Percentiles rank a stretch among this genome's conserved stretches.
Conservation (phyloP, 2,797 vertebrate species). For the Pangasius krempfi region DNA sequence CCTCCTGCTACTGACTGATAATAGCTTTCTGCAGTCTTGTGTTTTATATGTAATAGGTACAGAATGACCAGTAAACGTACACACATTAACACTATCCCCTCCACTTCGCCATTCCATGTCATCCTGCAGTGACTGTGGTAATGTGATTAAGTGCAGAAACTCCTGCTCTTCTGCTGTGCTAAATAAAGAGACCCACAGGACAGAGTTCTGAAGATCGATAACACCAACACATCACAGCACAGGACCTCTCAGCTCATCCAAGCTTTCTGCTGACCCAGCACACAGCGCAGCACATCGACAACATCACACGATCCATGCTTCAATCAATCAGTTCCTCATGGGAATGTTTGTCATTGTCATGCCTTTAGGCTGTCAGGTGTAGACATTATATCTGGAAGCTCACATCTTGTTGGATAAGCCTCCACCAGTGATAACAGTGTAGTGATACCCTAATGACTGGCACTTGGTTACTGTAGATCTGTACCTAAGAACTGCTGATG, state of each 20-base stretch:
- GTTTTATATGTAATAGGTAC: background rate
- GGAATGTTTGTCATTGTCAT: background rate
- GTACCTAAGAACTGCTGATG: background rate
- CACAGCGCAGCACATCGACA: conserved; percentile 21
- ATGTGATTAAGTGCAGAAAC: conserved; percentile 26
- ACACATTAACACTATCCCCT: background rate
- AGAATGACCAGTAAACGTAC: background rate
- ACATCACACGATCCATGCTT: conserved; percentile 19
- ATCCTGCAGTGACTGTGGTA: conserved; percentile 1
- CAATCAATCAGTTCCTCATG: background rate
- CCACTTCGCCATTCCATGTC: conserved; percentile 2
- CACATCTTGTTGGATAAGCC: background rate
- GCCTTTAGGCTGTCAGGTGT: background rate
- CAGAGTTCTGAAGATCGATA: conserved; percentile 43
- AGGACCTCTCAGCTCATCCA: conserved; percentile 7
- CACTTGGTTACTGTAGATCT: background rate
- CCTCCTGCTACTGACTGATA: background rate
- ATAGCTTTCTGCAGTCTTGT: background rate
- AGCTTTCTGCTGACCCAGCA: conserved; percentile 31
- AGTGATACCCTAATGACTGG: background rate
- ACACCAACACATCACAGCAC: conserved; percentile 17
- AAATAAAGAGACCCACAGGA: conserved; percentile 22
- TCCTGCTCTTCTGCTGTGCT: conserved; percentile 8
- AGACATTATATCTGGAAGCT: background rate
- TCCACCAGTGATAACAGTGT: background rate